phyloP scores from a whole-genome alignment of 2,113 vertebrate genomes.

The Cyrtonyx montezumae region DNA sequence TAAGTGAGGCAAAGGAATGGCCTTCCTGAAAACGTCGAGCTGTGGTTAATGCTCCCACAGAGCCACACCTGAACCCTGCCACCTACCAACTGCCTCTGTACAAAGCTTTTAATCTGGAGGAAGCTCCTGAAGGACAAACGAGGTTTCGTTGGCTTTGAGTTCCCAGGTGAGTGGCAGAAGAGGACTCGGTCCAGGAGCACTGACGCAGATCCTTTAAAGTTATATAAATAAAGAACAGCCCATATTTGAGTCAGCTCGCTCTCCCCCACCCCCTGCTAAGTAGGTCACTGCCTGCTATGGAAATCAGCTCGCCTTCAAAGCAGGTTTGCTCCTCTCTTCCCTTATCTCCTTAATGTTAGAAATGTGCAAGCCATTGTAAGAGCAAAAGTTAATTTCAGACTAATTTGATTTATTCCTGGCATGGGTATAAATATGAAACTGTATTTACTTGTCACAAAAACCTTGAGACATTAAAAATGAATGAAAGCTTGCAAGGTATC shows the following conservation, averaged over 20 bases:
- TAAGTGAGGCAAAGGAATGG: not conserved
- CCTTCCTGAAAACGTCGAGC: not conserved
- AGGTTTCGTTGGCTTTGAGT: fast-evolving
- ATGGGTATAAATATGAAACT: constrained; percentile 8
- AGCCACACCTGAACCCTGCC: not conserved
- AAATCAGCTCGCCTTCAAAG: constrained; percentile 74
- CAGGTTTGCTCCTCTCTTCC: constrained; percentile 34
- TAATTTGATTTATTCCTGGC: constrained; percentile 70
- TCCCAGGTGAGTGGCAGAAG: not conserved
- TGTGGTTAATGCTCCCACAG: not conserved
- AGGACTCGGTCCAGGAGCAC: not conserved
- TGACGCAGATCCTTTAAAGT: not conserved
- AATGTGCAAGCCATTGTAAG: constrained; percentile 49
- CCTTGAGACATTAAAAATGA: constrained; percentile 7
- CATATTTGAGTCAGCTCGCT: not conserved
- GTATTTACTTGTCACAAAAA: constrained; percentile 40
- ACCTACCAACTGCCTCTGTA: not conserved
- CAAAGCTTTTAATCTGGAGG: not conserved
- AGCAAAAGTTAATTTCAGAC: constrained; percentile 65
- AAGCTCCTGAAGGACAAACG: not conserved
- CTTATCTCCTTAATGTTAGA: constrained; percentile 42
- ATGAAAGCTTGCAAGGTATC: constrained; percentile 5
- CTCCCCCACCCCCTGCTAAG: constrained; percentile 63
- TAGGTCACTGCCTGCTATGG: constrained; percentile 74
- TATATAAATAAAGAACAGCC: constrained; percentile 59